These are phyloP conservation scores for Lasiommata megera DNA, from an alignment of 2,888 invertebrate species.

Conservation along the genomic window DNA sequence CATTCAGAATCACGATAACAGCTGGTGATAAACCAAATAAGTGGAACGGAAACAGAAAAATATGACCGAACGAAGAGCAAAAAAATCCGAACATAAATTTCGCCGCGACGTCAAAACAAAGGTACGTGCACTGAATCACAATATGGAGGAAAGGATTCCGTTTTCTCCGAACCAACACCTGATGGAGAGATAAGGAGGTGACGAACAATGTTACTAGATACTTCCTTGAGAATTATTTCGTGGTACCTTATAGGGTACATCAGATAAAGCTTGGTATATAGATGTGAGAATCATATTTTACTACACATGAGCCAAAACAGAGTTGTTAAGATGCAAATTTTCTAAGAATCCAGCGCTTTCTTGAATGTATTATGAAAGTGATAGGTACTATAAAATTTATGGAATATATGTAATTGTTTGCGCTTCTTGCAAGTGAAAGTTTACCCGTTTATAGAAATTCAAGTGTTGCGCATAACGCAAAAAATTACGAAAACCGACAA, in stretches of 20 bases:
- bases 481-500: no score
- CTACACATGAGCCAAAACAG: not conserved
- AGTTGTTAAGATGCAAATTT: slow-evolving; percentile 3
- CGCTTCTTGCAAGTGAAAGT: no score
- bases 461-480: no score
- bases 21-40: slow-evolving; percentile 2
- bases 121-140: slow-evolving; percentile 28
- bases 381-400: not conserved
- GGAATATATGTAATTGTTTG: no score
- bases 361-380: not conserved
- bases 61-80: slow-evolving; percentile 11
- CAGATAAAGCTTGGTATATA: slow-evolving; percentile 14
- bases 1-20: not conserved
- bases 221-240: slow-evolving; percentile 12
- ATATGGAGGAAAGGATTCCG: slow-evolving; percentile 19
- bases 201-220: slow-evolving; percentile 23
- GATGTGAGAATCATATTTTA: slow-evolving; percentile 2
- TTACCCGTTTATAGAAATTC: no score
- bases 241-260: slow-evolving; percentile 19
- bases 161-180: slow-evolving; percentile 28
- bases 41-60: slow-evolving; percentile 24
- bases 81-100: slow-evolving; percentile 32
- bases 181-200: slow-evolving; percentile 27
- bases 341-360: slow-evolving; percentile 1
- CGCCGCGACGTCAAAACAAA: slow-evolving; percentile 26